Conservation (phyloP, 2,113 vertebrate species). For the Oncorhynchus clarkii region DNA sequence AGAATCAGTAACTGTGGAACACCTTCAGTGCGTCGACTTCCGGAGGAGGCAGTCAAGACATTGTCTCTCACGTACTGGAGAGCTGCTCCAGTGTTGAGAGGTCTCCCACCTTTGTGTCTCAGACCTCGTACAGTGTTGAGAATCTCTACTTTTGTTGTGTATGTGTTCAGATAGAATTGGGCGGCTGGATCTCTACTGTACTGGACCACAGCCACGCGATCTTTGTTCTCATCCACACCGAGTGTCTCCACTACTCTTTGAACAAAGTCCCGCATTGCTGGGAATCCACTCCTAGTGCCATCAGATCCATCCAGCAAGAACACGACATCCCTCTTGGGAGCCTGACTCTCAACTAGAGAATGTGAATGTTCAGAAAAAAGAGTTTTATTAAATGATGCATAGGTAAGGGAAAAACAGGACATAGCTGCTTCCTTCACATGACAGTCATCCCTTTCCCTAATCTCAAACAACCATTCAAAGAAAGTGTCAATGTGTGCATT, state of each 20-base stretch:
- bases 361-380: not conserved
- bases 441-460: too few species aligned
- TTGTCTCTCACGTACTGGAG: conserved; percentile 53
- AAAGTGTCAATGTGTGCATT: too few species aligned
- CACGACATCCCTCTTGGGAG: conserved; percentile 31
- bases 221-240: conserved; percentile 35
- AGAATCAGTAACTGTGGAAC: conserved; percentile 56
- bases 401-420: too few species aligned
- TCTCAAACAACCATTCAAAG: too few species aligned
- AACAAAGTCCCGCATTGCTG: conserved; percentile 78
- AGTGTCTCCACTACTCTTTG: conserved; percentile 37
- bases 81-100: conserved; percentile 57
- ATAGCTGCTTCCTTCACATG: too few species aligned
- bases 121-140: conserved; percentile 39
- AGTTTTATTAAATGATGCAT: not conserved
- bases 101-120: conserved; percentile 58
- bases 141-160: conserved; percentile 39
- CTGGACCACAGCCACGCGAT: conserved; percentile 54
- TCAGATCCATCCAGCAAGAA: conserved; percentile 48
- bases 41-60: conserved; percentile 48
- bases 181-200: conserved; percentile 46
- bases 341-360: conserved; percentile 7
- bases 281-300: conserved; percentile 49
- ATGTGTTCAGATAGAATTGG: conserved; percentile 57
- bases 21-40: conserved; percentile 44